Evolutionary conservation across 2,113 vertebrate species (phyloP).

Genomic region (Dasyprocta punctata): DNA sequence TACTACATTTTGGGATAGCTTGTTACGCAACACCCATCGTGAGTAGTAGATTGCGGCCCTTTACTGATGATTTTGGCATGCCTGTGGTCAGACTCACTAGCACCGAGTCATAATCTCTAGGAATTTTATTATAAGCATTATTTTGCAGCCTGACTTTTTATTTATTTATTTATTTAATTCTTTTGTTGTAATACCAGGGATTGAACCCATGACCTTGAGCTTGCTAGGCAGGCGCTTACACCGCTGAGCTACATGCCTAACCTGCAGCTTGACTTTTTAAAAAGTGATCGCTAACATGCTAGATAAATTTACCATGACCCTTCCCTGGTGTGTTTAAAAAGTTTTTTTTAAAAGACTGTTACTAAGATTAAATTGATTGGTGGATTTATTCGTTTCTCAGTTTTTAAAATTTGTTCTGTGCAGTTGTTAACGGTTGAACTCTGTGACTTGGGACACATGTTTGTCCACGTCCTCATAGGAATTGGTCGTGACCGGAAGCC

Average conservation of each 20-base stretch:
- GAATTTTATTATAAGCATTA: neutral
- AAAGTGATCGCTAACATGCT: neutral
- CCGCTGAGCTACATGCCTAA: too few relatives aligned
- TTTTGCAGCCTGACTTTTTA: neutral
- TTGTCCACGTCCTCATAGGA: slow-evolving; percentile 33
- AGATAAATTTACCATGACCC: neutral
- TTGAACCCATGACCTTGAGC: too few relatives aligned
- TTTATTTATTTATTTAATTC: too few relatives aligned
- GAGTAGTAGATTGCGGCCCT: neutral
- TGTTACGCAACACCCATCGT: neutral
- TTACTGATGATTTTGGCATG: neutral
- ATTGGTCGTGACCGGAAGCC: neutral
- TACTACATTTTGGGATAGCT: neutral
- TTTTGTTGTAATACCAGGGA: too few relatives aligned
- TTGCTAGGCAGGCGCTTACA: too few relatives aligned
- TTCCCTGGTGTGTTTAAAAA: neutral
- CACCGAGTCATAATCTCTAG: neutral
- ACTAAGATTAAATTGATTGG: slow-evolving; percentile 17
- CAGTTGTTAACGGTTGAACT: slow-evolving; percentile 42
- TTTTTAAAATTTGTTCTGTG: slow-evolving; percentile 6
- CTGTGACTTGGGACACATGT: neutral
- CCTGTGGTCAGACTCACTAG: neutral
- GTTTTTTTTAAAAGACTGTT: neutral
- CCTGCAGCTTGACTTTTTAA: neutral
- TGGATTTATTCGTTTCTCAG: slow-evolving; percentile 52